Percentiles rank a stretch among this genome's conserved stretches.
phyloP scores from a whole-genome alignment of 2,888 invertebrate genomes.

The Zygogramma bicolorata region DNA sequence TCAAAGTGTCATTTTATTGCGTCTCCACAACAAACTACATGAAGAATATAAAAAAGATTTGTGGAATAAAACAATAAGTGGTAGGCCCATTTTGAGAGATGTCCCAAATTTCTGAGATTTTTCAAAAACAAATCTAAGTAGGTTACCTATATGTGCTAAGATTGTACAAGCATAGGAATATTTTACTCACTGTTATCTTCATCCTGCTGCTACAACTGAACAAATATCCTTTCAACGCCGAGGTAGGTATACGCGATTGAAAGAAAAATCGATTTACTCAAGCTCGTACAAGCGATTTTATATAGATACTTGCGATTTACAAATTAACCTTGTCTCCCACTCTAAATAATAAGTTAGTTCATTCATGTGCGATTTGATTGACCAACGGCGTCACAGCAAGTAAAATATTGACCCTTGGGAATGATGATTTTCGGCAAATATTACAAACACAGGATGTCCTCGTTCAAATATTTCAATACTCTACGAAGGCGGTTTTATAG shows the following conservation, averaged over 20 bases:
- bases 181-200: background rate
- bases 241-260: background rate
- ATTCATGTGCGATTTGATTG: background rate
- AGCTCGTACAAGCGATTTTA: background rate
- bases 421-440: conserved; percentile 7
- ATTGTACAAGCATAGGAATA: background rate
- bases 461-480: background rate
- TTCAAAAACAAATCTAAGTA: too few relatives aligned
- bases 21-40: too few relatives aligned
- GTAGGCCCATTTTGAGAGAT: too few relatives aligned
- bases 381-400: background rate
- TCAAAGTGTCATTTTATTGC: too few relatives aligned
- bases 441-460: conserved; percentile 20
- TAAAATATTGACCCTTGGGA: conserved; percentile 20
- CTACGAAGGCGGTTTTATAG: background rate
- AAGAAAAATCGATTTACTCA: background rate
- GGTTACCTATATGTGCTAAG: too few relatives aligned
- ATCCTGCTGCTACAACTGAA: background rate
- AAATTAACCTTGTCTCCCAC: conserved; percentile 13
- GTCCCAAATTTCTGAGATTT: too few relatives aligned
- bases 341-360: background rate
- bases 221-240: background rate
- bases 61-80: too few relatives aligned
- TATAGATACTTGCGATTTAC: conserved; percentile 2
- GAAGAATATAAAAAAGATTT: too few relatives aligned